Percentiles rank a stretch among this genome's conserved stretches.
Evolutionary conservation across 2,113 vertebrate genomes (phyloP).

Genomic region (Tringa solitaria): DNA sequence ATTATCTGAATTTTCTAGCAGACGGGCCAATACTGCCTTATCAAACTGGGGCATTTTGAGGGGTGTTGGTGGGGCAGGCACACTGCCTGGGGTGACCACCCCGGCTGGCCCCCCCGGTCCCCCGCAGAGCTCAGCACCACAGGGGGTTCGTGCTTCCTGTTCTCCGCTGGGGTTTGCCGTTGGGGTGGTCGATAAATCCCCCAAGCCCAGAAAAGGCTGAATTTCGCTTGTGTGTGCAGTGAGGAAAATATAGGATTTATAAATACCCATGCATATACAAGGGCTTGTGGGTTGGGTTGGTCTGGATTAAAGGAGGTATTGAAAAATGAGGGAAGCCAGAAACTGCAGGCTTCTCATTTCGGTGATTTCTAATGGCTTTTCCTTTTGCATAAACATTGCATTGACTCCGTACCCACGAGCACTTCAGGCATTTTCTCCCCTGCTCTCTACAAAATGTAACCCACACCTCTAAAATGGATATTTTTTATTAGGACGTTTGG

Average conservation of each 20-base stretch:
- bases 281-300: constrained; percentile 47
- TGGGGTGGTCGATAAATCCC: constrained; percentile 30
- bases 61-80: neutral
- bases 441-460: neutral
- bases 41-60: neutral
- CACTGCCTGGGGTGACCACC: neutral
- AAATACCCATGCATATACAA: constrained; percentile 54
- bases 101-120: neutral
- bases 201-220: constrained; percentile 52
- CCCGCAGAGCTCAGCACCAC: neutral
- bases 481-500: constrained; percentile 31
- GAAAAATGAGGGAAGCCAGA: constrained; percentile 62
- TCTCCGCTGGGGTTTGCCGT: neutral
- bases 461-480: constrained; percentile 29
- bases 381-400: constrained; percentile 58
- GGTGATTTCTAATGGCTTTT: constrained; percentile 63
- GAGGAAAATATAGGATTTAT: constrained; percentile 53
- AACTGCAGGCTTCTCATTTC: constrained; percentile 60
- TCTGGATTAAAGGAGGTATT: constrained; percentile 68
- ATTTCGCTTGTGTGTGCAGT: constrained; percentile 49
- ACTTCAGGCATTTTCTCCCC: constrained; percentile 28
- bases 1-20: neutral
- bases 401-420: constrained; percentile 48
- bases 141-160: neutral
- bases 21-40: fast-evolving